Base-by-base conservation (phyloP, 1,140 invertebrate genomes). In the Pseudomyrmex concolor region DNA sequence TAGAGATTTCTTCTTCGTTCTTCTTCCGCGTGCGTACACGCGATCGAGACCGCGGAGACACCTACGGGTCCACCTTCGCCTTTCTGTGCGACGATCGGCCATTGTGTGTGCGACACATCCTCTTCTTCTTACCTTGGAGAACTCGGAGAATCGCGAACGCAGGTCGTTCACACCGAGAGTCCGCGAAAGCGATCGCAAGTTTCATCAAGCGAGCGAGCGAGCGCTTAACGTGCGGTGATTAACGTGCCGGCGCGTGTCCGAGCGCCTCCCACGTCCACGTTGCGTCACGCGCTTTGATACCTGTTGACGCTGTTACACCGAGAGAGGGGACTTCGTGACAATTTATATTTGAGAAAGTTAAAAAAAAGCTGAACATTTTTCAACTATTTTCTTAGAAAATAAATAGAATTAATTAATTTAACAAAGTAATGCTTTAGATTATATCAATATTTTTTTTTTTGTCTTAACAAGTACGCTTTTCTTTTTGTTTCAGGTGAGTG, bases 401-500 rank as follows among this genome's bases (percentile, higher is more conserved):
- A 34, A 34, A 5, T 22, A 45, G 5, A 51, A 68, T n/a, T n/a
- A 51, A 1, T 13, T 70, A 55, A 71, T 60, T 60, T 50, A n/a
- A n/a, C 68, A 13, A 66, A 15, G 22, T 67, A 8, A 25, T 1
- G 9, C 66, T 43, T 43, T 4, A 48, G 19, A 15, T 34, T 17
- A 34, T 45, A n/a, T 48, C 45, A 22, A 51, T 25, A 4, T 15
- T 34, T n/a, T n/a, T n/a, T n/a, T n/a, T n/a, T n/a, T 34, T 8
- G 13, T 68, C 59, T 70, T 88, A 88, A 84, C 34, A 34, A 55
- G 34, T 19, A 2, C 54, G 34, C 22, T 72, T 55, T 83, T 62
- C 67, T 92, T 90, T 92, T 73, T 92, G 90, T 92, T 92, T 73
- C 91, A 92, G 91, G 90, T 92, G 89, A 92, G 92, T 85, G 71